A percentile compares a stretch with the other conserved stretches of the same genome.
Conservation (phyloP, 2,113 vertebrate genomes). For the Copsychus sechellarum region DNA sequence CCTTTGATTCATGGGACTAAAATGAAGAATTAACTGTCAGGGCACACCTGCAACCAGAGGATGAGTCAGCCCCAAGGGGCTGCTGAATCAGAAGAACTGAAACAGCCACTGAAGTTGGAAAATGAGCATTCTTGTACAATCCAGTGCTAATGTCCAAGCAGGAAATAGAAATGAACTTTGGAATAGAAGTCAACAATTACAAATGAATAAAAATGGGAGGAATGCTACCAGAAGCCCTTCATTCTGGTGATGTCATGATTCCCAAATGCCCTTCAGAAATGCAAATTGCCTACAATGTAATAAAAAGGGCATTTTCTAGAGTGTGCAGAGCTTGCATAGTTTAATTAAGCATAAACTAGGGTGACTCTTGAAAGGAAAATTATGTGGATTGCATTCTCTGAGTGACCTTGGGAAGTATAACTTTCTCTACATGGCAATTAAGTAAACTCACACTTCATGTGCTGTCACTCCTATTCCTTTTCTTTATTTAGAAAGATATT, state of each 20-base stretch:
- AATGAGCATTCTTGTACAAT: conserved; percentile 50
- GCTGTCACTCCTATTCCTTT: not conserved
- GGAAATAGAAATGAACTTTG: conserved; percentile 65
- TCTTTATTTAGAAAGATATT: conserved; percentile 30
- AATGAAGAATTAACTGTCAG: conserved; percentile 26
- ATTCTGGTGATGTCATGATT: conserved; percentile 34
- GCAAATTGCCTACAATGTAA: conserved; percentile 39
- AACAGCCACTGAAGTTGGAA: conserved; percentile 14
- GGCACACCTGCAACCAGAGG: conserved; percentile 45
- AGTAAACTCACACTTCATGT: conserved; percentile 14
- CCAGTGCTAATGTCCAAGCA: conserved; percentile 52
- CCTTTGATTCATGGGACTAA: not conserved
- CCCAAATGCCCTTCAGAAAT: conserved; percentile 64
- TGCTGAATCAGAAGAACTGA: conserved; percentile 48
- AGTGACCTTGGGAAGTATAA: conserved; percentile 48
- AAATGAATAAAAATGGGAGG: conserved; percentile 45
- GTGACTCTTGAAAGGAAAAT: conserved; percentile 54
- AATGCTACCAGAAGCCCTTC: conserved; percentile 21
- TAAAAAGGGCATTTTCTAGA: conserved; percentile 65
- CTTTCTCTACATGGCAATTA: not conserved
- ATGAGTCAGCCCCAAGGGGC: conserved; percentile 51
- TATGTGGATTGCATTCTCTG: conserved; percentile 46
- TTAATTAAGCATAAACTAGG: conserved; percentile 69
- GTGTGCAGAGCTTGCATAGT: conserved; percentile 67
- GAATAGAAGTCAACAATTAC: conserved; percentile 43